Evolutionary conservation across 2,888 invertebrate species (phyloP), one percentile per base, ranked within the genome.

Genomic region (Tipula lateralis): DNA sequence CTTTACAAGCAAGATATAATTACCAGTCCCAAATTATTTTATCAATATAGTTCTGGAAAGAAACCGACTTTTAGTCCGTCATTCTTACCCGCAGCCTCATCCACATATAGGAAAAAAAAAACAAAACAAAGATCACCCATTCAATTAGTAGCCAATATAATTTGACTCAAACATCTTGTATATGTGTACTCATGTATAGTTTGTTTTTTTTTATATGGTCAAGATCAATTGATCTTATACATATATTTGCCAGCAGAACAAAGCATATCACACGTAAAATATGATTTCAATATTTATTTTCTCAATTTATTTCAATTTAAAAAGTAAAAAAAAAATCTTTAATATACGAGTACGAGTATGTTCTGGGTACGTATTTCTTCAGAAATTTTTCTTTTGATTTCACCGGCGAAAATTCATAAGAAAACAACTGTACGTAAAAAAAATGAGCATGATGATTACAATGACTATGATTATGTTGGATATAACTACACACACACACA

Each of bases 251-350:
- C 66, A 66, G 66, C 66, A 66, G 66, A 66, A 66, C 66, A 66
- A 66, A 66, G 66, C 66, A 66, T 66, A 66, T 66, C 66, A 66
- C 66, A 66, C 66, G 66, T 66, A 66, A 66, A 66, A 66, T 66
- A 66, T 66, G 66, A 66, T 66, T 66, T 66, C 66, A 66, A 66
- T 66, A 66, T 66, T 66, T 66, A 66, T 66, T 66, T 66, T 66
- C 66, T 66, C 66, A 66, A 66, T 66, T 66, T 66, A 66, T 66
- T 66, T 66, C 66, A 66, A 66, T 66, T 66, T 66, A 44, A 44
- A 39, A 13, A 24, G 24, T n/a, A 66, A 66, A 24, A 16, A 66
- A 66, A 66, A 66, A 66, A 66, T 24, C 24, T 66, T 66, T 66
- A 66, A 66, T 66, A 66, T 66, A 66, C 66, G 66, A 66, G 66